phyloP scores from a whole-genome alignment of 1,140 invertebrate species.

The Zaprionus nigranus region DNA sequence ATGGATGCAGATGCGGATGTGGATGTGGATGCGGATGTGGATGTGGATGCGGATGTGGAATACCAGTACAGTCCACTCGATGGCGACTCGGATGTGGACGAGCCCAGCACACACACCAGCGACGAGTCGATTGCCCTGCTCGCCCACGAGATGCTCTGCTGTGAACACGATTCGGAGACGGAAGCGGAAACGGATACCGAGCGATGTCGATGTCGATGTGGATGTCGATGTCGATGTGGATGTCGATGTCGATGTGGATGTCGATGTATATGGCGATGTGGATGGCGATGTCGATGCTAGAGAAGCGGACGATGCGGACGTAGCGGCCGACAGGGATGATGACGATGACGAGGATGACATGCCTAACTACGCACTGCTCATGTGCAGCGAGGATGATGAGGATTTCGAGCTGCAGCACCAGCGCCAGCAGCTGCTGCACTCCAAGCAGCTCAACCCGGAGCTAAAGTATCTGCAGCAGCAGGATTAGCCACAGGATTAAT shows the following conservation, averaged over 20 bases:
- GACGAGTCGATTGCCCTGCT: conserved; percentile 57
- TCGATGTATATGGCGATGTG: neutral
- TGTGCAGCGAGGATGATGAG: conserved; percentile 42
- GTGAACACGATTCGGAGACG: conserved; percentile 42
- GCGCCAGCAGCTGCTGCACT: conserved; percentile 1
- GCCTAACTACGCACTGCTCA: conserved; percentile 19
- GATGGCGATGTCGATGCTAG: neutral
- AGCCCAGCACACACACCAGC: conserved; percentile 8
- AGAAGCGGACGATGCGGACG: neutral
- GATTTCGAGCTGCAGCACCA: conserved; percentile 4
- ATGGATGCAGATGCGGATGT: conserved; percentile 4
- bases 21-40: conserved; percentile 3
- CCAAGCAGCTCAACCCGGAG: neutral
- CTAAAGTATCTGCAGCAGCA: neutral
- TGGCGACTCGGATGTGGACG: conserved; percentile 47
- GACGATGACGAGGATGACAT: neutral
- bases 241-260: neutral
- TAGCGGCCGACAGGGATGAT: neutral
- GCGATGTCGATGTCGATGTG: neutral
- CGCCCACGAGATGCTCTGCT: conserved; percentile 61
- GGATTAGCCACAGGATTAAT: conserved; percentile 3
- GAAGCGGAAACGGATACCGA: conserved; percentile 35
- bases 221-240: neutral
- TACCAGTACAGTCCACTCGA: conserved; percentile 42
- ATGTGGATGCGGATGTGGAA: conserved; percentile 1